Conservation (phyloP, 64 coral and sea anemone species). For the Montipora efflorescens region DNA sequence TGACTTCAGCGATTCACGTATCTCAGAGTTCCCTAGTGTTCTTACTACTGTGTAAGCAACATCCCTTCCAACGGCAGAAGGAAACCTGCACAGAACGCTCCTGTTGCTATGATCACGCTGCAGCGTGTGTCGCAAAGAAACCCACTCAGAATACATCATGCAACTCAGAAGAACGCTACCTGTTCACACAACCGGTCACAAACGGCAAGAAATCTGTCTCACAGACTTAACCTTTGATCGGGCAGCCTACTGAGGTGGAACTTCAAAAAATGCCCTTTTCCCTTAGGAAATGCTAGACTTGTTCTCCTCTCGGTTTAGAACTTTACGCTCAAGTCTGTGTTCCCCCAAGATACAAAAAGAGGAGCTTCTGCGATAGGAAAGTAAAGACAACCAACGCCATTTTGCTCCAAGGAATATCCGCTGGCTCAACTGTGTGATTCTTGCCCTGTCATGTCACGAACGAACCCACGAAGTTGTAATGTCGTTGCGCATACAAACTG, state of each 20-base stretch:
- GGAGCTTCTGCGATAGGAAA: no score
- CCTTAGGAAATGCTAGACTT: not conserved
- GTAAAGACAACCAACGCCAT: not conserved
- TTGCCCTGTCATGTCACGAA: no score
- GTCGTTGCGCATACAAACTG: no score
- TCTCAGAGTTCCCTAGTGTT: conserved; percentile 70
- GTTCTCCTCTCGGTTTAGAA: not conserved
- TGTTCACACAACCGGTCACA: no score
- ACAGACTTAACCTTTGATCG: not conserved
- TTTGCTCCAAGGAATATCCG: not conserved
- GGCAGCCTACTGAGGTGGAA: not conserved
- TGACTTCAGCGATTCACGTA: conserved; percentile 59
- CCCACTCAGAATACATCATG: conserved; percentile 99
- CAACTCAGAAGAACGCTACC: not conserved
- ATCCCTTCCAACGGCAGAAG: conserved; percentile 77
- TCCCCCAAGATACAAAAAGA: no score
- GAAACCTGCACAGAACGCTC: conserved; percentile 87
- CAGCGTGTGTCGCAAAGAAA: conserved; percentile 81
- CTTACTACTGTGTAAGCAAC: conserved; percentile 81
- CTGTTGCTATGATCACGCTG: conserved; percentile 70
- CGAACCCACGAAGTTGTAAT: no score
- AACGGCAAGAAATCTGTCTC: not conserved
- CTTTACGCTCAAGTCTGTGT: no score
- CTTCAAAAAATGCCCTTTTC: not conserved
- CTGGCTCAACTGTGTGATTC: no score